phyloP scores from a whole-genome alignment of 2,113 vertebrate species.

The Colinus virginianus region DNA sequence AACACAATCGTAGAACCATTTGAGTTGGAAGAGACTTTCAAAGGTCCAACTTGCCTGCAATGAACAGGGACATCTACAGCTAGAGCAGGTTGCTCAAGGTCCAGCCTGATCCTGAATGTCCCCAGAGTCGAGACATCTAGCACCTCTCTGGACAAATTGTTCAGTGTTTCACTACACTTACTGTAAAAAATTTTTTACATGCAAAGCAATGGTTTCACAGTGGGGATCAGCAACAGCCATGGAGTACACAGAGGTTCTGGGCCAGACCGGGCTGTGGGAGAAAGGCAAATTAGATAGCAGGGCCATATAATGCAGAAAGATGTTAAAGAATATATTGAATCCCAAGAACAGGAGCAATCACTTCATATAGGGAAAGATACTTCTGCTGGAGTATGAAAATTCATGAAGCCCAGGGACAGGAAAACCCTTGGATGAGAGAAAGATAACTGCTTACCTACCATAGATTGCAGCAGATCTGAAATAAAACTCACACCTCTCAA shows the following conservation, averaged over 20 bases:
- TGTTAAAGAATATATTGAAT: background rate
- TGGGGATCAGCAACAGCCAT: rapidly evolving
- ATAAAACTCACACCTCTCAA: background rate
- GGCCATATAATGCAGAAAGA: background rate
- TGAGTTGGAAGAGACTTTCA: too few species aligned
- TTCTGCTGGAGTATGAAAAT: background rate
- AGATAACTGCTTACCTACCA: background rate
- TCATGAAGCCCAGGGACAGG: background rate
- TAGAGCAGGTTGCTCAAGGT: too few species aligned
- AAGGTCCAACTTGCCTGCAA: too few species aligned
- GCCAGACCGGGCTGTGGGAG: rapidly evolving
- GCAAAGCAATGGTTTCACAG: background rate
- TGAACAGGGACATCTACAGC: too few species aligned
- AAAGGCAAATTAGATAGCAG: background rate
- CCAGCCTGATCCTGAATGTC: too few species aligned
- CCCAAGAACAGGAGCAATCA: background rate
- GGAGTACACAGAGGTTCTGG: background rate
- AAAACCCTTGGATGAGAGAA: background rate
- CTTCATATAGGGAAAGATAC: background rate
- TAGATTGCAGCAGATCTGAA: background rate
- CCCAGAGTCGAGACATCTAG: too few species aligned
- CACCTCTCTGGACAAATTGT: too few species aligned
- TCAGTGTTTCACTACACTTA: too few species aligned
- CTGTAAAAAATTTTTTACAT: background rate
- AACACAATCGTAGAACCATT: too few species aligned